Conservation (phyloP, 2,113 vertebrate species). For the Chloropsis cyanopogon region DNA sequence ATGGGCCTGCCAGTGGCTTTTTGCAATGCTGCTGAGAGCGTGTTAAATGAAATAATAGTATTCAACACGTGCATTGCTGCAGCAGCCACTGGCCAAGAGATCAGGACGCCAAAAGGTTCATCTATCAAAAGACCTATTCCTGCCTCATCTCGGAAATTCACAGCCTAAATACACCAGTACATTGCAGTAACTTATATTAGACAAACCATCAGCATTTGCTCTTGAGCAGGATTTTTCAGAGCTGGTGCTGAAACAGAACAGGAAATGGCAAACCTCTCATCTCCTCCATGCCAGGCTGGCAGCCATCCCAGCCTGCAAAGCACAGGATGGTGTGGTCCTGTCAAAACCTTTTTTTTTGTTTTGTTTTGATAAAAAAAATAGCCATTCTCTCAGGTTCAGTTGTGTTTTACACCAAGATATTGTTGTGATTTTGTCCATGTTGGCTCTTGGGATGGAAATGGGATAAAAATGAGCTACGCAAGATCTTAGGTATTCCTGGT, state of each 20-base stretch:
- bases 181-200: background rate
- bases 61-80: background rate
- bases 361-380: too few species aligned
- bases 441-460: background rate
- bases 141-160: background rate
- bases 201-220: background rate
- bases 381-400: background rate
- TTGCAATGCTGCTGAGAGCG: background rate
- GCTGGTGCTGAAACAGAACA: background rate
- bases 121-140: background rate
- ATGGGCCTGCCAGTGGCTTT: conserved; percentile 1
- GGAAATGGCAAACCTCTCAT: background rate
- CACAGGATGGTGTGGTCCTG: rapidly evolving
- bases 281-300: background rate
- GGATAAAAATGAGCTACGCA: background rate
- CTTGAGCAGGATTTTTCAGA: background rate
- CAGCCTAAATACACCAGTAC: background rate
- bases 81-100: background rate
- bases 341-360: background rate
- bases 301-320: background rate
- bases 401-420: background rate
- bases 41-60: background rate
- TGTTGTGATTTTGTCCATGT: background rate
- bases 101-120: background rate
- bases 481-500: background rate